Evolutionary conservation across 1,140 invertebrate species (phyloP).

Genomic region (Cyclina sinensis): DNA sequence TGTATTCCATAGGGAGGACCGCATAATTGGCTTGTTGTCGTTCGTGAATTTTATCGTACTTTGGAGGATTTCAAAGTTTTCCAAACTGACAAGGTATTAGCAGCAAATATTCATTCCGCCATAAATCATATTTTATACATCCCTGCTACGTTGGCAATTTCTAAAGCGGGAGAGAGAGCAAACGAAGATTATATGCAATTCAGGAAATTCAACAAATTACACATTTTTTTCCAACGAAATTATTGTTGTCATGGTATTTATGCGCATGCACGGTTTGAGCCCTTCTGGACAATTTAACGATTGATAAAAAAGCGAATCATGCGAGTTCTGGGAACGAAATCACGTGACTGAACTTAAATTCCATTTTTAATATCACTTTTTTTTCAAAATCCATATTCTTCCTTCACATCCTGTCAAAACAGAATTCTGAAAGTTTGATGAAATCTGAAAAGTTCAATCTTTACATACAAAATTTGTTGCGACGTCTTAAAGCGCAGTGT

Average conservation of each 20-base stretch:
- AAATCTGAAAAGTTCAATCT: too few relatives aligned
- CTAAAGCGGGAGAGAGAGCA: background rate
- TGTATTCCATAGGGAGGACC: background rate
- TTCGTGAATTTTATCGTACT: constrained; percentile 34
- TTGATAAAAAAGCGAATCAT: too few relatives aligned
- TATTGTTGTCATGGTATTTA: background rate
- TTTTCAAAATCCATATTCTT: too few relatives aligned
- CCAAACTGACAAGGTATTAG: constrained; percentile 54
- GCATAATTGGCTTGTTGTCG: constrained; percentile 53
- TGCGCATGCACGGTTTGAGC: background rate
- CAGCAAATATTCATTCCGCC: constrained; percentile 22
- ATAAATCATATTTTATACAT: constrained; percentile 41
- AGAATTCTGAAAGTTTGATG: too few relatives aligned
- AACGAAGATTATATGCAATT: background rate
- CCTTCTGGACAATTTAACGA: too few relatives aligned
- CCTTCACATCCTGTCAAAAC: too few relatives aligned
- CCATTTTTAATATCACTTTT: too few relatives aligned
- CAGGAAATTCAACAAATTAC: background rate
- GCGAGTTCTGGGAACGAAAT: too few relatives aligned
- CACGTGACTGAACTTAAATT: too few relatives aligned
- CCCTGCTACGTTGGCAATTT: background rate
- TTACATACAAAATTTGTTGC: too few relatives aligned
- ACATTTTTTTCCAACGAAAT: background rate
- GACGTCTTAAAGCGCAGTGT: too few relatives aligned
- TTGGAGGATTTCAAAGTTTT: constrained; percentile 47